Percentiles rank a stretch among this genome's conserved stretches.
phyloP scores from a whole-genome alignment of 2,797 vertebrate genomes.

The Limnodromus scolopaceus region DNA sequence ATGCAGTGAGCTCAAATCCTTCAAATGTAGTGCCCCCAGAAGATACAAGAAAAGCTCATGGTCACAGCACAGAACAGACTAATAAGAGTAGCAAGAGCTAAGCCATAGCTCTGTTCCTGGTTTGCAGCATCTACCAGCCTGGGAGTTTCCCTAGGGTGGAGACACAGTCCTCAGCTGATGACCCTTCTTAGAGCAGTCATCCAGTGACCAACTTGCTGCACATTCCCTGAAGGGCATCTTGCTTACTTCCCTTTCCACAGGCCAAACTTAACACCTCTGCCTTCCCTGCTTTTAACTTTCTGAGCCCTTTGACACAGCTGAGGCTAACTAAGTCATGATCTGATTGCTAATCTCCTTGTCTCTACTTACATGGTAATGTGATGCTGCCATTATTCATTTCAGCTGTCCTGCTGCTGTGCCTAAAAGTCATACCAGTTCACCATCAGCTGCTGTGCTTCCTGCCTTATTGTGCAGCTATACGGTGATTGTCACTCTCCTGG shows the following conservation, averaged over 20 bases:
- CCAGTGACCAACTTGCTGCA: neutral
- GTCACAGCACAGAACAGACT: neutral
- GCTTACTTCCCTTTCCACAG: neutral
- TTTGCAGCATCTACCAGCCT: neutral
- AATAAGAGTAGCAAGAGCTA: neutral
- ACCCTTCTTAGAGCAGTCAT: neutral
- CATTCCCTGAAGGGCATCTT: neutral
- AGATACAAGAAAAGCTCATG: neutral
- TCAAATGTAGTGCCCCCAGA: fast-evolving
- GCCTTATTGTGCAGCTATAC: neutral
- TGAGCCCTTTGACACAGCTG: neutral
- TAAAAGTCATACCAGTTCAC: conserved; percentile 18
- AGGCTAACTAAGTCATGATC: neutral
- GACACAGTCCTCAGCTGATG: fast-evolving
- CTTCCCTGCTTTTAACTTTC: conserved; percentile 9
- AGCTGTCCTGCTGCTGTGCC: neutral
- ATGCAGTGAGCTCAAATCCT: neutral
- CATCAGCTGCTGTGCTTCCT: neutral
- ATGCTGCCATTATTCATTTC: conserved; percentile 26
- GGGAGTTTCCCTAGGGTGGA: fast-evolving
- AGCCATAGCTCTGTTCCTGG: neutral
- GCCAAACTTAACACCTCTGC: neutral
- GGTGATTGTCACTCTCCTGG: neutral
- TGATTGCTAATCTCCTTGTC: neutral
- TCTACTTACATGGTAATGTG: conserved; percentile 1